Conservation (phyloP, 1,140 invertebrate species). For the Dufourea novaeangliae region DNA sequence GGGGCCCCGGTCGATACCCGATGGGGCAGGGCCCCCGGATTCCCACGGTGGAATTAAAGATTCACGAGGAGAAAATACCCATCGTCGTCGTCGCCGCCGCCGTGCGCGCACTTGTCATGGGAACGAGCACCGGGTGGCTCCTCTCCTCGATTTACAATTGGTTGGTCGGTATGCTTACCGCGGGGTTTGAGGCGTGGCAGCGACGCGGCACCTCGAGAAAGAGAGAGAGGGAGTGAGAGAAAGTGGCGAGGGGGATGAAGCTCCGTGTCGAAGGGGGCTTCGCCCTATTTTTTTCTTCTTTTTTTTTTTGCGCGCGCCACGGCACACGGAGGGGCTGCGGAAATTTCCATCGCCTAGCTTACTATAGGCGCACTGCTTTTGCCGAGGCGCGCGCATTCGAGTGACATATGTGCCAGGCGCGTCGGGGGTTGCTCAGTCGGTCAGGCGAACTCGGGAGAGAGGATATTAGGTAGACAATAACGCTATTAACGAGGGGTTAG, state of each 20-base stretch:
- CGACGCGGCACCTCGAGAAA: conserved; percentile 45
- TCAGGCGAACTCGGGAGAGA: neutral
- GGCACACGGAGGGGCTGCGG: conserved; percentile 21
- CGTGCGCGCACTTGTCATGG: conserved; percentile 80
- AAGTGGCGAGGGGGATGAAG: conserved; percentile 63
- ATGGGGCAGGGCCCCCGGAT: conserved; percentile 47
- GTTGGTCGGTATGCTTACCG: conserved; percentile 32
- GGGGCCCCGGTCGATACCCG: neutral
- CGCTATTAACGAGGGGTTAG: neutral
- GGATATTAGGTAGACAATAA: neutral
- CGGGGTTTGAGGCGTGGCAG: conserved; percentile 36
- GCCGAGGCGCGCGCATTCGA: neutral
- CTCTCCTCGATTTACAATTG: conserved; percentile 63
- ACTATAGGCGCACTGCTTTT: neutral
- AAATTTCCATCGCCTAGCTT: conserved; percentile 42
- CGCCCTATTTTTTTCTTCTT: conserved; percentile 44
- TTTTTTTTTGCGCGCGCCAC: neutral
- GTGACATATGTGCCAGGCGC: conserved; percentile 36
- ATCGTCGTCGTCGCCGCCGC: too few relatives aligned
- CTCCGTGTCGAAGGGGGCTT: conserved; percentile 50
- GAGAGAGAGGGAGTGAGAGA: too few relatives aligned
- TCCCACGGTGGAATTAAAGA: conserved; percentile 80
- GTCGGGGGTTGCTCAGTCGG: conserved; percentile 15
- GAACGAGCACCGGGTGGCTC: conserved; percentile 74
- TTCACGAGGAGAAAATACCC: conserved; percentile 76